phyloP scores from a whole-genome alignment of 2,888 invertebrate species.

The Platycnemis pennipes region DNA sequence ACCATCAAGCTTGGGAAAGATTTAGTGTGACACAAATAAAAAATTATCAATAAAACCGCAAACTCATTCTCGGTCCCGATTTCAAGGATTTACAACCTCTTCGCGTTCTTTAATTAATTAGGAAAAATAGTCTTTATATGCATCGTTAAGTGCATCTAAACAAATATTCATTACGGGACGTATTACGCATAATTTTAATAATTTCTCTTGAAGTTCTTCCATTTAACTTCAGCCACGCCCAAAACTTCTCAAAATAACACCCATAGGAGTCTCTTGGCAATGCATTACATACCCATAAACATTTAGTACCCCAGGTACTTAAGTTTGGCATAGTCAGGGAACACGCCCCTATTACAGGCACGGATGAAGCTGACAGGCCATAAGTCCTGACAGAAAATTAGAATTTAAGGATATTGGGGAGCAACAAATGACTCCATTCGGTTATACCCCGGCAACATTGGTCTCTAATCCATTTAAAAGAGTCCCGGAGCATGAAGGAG shows the following conservation, averaged over 20 bases:
- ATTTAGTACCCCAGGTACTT: neutral
- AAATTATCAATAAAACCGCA: no score
- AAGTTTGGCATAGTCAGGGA: neutral
- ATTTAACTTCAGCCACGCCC: neutral
- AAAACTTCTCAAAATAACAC: neutral
- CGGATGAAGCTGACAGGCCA: constrained; percentile 19
- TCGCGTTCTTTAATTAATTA: no score
- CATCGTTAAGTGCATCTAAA: no score
- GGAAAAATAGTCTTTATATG: no score
- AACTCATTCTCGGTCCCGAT: no score
- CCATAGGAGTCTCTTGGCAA: neutral
- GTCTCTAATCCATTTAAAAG: neutral
- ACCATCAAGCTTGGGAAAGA: no score
- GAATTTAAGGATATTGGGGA: neutral
- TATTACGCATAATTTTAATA: neutral
- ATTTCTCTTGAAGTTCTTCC: neutral
- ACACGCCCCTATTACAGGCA: constrained; percentile 14
- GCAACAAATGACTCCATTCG: neutral
- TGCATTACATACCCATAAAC: neutral
- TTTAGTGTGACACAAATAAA: no score
- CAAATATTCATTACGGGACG: neutral
- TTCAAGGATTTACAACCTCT: no score
- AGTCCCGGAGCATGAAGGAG: neutral
- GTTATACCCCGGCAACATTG: neutral
- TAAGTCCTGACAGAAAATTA: neutral